Conservation (phyloP, 2,888 invertebrate genomes). For the Diogma glabrata region DNA sequence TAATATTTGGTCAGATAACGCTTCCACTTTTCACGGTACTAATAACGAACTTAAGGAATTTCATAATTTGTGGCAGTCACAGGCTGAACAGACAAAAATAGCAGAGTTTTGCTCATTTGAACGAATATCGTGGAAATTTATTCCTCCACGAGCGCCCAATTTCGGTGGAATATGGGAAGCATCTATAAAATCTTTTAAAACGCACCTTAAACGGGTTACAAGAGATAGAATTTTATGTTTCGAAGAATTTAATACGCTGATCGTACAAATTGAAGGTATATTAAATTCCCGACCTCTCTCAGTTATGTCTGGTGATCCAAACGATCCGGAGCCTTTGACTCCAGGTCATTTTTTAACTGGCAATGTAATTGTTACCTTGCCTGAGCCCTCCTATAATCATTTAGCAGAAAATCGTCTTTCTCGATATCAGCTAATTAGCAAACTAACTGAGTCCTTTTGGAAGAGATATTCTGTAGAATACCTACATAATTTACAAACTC, state of each 20-base stretch:
- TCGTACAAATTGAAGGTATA: background rate
- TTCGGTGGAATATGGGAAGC: background rate
- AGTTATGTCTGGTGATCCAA: too few species aligned
- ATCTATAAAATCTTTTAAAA: background rate
- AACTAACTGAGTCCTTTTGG: background rate
- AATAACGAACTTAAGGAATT: too few species aligned
- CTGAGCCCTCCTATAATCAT: background rate
- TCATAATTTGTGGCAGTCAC: too few species aligned
- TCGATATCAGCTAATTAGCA: background rate
- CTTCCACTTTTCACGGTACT: too few species aligned
- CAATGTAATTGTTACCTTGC: background rate
- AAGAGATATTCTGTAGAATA: background rate
- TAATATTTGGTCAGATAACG: too few species aligned
- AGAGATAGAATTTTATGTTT: background rate
- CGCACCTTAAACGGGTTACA: background rate
- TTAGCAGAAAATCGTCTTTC: background rate
- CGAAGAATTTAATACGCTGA: background rate
- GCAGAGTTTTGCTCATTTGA: background rate
- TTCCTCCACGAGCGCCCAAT: background rate
- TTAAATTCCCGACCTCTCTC: background rate
- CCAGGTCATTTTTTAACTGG: background rate
- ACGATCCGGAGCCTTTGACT: background rate
- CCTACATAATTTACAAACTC: too few species aligned
- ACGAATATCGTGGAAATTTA: background rate
- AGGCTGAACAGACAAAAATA: background rate